Conservation (phyloP, 2,888 invertebrate genomes). For the Cepaea hortensis region DNA sequence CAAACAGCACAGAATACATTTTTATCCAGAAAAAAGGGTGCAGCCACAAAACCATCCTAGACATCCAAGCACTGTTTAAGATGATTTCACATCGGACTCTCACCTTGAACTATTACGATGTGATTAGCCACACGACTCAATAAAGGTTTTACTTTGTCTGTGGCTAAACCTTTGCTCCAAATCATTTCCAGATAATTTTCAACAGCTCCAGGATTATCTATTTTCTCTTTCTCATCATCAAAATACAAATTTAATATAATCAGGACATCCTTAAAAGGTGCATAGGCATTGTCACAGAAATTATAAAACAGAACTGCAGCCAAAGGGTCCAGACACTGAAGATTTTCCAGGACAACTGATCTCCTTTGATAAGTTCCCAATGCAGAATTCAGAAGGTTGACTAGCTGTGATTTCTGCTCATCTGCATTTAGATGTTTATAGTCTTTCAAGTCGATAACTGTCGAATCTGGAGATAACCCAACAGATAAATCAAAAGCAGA, state of each 20-base stretch:
- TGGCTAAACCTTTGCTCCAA: slow-evolving; percentile 61
- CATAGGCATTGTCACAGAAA: slow-evolving; percentile 72
- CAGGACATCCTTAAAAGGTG: slow-evolving; percentile 68
- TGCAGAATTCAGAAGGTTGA: slow-evolving; percentile 55
- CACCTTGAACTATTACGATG: slow-evolving; percentile 56
- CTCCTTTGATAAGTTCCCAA: slow-evolving; percentile 52
- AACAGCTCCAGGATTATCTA: slow-evolving; percentile 41
- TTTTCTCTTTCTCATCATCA: slow-evolving; percentile 32
- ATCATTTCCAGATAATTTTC: slow-evolving; percentile 56
- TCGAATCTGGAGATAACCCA: slow-evolving; percentile 4
- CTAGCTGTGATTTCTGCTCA: slow-evolving; percentile 53
- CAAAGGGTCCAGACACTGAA: slow-evolving; percentile 62
- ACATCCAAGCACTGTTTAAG: neutral
- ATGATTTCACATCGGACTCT: neutral
- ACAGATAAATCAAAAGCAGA: slow-evolving; percentile 48
- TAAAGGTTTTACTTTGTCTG: slow-evolving; percentile 66
- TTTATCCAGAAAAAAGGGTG: too few species aligned
- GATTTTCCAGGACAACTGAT: slow-evolving; percentile 62
- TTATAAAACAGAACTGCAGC: slow-evolving; percentile 71
- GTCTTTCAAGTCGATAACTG: slow-evolving; percentile 48
- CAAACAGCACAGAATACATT: too few species aligned
- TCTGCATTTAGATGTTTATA: slow-evolving; percentile 53
- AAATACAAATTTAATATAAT: slow-evolving; percentile 63
- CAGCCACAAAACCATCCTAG: too few species aligned
- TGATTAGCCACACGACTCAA: slow-evolving; percentile 67